Conservation (phyloP, 2,888 invertebrate species). For the Diarsia mendica region DNA sequence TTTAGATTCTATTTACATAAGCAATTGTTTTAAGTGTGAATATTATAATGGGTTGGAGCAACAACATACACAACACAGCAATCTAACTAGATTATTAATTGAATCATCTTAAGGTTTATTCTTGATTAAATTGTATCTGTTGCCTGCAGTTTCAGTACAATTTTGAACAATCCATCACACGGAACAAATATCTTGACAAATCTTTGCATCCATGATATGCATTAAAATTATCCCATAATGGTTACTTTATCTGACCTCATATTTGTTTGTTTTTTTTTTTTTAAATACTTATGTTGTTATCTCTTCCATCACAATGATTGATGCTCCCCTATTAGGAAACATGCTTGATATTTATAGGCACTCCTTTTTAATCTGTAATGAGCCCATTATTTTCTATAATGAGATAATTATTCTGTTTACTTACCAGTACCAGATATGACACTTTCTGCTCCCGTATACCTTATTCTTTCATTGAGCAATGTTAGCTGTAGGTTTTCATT, state of each 20-base stretch:
- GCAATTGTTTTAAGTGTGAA: slow-evolving; percentile 6
- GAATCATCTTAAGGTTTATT: background rate
- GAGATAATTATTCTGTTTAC: slow-evolving; percentile 31
- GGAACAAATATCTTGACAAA: background rate
- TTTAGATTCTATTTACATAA: slow-evolving; percentile 6
- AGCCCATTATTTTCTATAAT: background rate
- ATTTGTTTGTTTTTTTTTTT: background rate
- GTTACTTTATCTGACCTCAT: background rate
- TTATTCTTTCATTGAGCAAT: slow-evolving; percentile 95
- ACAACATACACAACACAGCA: background rate
- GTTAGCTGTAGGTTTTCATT: slow-evolving; percentile 96
- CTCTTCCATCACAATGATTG: slow-evolving; percentile 28
- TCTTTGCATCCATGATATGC: background rate
- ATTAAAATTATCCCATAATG: background rate
- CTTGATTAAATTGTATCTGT: background rate
- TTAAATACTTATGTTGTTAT: slow-evolving; percentile 11
- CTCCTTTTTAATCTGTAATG: slow-evolving; percentile 19
- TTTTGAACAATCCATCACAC: background rate
- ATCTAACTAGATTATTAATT: background rate
- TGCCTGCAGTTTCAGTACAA: background rate
- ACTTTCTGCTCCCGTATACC: slow-evolving; percentile 90
- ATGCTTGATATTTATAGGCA: too few species aligned
- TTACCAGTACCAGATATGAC: slow-evolving; percentile 77
- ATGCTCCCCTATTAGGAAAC: slow-evolving; percentile 2
- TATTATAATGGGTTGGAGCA: background rate